phyloP scores from a whole-genome alignment of 2,113 vertebrate species.

The Melanotaenia duboulayi region DNA sequence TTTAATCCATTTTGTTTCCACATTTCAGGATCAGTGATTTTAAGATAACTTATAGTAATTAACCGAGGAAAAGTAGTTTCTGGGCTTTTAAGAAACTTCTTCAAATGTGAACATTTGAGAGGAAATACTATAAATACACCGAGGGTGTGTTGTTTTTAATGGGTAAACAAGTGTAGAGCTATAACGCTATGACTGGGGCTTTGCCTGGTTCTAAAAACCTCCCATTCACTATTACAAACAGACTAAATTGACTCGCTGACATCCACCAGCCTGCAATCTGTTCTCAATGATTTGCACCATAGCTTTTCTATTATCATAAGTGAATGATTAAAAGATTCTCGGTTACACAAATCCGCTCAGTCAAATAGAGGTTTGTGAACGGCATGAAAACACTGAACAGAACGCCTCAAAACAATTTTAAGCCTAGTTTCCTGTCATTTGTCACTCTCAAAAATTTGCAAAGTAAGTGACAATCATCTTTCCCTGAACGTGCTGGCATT shows the following conservation, averaged over 20 bases:
- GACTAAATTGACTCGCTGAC: conserved; percentile 28
- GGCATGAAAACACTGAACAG: conserved; percentile 47
- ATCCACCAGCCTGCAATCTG: conserved; percentile 52
- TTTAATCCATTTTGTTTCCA: conserved; percentile 9
- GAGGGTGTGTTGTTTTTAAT: conserved; percentile 10
- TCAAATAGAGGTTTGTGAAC: conserved; percentile 38
- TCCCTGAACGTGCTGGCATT: conserved; percentile 8
- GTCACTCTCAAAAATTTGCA: conserved; percentile 41
- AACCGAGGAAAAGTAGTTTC: neutral
- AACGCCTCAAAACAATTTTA: conserved; percentile 20
- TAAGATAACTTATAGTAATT: neutral
- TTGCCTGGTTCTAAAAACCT: conserved; percentile 5
- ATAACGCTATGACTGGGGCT: neutral
- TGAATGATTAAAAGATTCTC: conserved; percentile 60
- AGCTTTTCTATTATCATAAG: conserved; percentile 54
- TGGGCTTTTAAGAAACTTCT: neutral
- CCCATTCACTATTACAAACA: conserved; percentile 30
- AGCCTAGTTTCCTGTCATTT: conserved; percentile 54
- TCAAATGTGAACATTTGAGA: neutral
- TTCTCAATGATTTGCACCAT: conserved; percentile 53
- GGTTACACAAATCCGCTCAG: conserved; percentile 29
- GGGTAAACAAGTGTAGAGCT: conserved; percentile 16
- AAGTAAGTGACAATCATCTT: conserved; percentile 16
- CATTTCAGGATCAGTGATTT: neutral
- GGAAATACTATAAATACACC: conserved; percentile 5